Base-by-base conservation (phyloP, 2,113 vertebrate genomes). In the Oncorhynchus clarkii region DNA sequence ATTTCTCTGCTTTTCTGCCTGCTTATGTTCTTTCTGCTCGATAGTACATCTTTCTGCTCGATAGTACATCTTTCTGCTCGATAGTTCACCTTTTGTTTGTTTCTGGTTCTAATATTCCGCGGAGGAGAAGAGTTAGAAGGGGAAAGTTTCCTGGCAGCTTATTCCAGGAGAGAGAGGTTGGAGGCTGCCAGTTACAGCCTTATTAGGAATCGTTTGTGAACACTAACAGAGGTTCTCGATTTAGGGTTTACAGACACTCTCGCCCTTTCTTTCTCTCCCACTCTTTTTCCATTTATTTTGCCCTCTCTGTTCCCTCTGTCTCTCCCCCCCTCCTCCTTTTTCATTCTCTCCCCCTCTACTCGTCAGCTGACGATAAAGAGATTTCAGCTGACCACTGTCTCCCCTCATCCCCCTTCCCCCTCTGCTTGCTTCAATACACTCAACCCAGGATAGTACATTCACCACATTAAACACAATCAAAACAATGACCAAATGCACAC, bases 191-290 rank as follows among this genome's bases (percentile, higher is more conserved):
- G 88, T 91, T 90, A 80, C 91, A 91, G 70, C 93, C 93, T 92
- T 94, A 94, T 94, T 94, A 94, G 93, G 93, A 92, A 92, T 94
- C 90, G 87, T 89, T 82, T 78, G 86, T 64, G 80, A 85, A 78
- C 80, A 68, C 82, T 76, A 80, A 83, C 82, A 79, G 84, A 29
- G 75, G 66, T 83, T 86, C 90, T 86, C 80, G 83, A 86, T 88
- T 86, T 83, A 79, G 80, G 83, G 83, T 85, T 88, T 88, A 71
- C 80, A 82, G 69, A 84, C 85, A 84, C 80, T 45, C 34, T 74
- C 78, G 67, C 34, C 60, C 64, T 68, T 66, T 65, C 59, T 64
- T 67, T 85, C 78, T 78, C 75, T 74, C 69, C 39, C 64, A 39
- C 20, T 20, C 71, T 79, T 76, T 60, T 72, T 71, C 39, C 39